Evolutionary conservation across 2,888 invertebrate species (phyloP).

Genomic region (Chirona hameri): DNA sequence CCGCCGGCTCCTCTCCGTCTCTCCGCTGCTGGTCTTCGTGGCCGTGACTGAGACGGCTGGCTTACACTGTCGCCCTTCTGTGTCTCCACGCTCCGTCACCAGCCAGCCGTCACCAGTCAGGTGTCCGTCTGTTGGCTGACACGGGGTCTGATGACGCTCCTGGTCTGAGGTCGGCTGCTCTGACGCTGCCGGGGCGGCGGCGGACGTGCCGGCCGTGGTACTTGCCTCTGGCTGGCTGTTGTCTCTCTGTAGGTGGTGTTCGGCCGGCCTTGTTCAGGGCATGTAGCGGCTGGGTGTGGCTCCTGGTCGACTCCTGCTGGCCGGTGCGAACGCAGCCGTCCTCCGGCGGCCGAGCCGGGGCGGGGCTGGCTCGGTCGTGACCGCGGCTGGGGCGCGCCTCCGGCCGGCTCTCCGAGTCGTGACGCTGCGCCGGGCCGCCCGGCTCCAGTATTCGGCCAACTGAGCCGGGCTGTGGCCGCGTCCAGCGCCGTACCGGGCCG

Average conservation of each 20-base stretch:
- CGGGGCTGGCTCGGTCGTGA: not conserved
- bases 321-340: too few species aligned
- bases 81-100: too few species aligned
- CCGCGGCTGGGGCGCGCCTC: not conserved
- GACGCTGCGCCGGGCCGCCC: not conserved
- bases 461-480: not conserved
- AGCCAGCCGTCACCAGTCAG: too few species aligned
- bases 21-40: too few species aligned
- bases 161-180: not conserved
- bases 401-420: not conserved
- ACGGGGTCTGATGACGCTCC: not conserved
- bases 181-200: not conserved
- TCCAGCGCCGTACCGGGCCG: too few species aligned
- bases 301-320: not conserved
- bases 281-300: not conserved
- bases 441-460: not conserved
- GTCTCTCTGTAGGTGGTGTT: not conserved
- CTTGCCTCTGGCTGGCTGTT: not conserved
- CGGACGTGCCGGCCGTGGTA: too few species aligned
- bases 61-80: too few species aligned
- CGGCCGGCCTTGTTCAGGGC: not conserved
- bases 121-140: too few species aligned
- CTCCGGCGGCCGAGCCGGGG: not conserved
- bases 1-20: not conserved
- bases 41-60: too few species aligned